phyloP scores from a whole-genome alignment of 2,888 invertebrate genomes.

The Drosophila subsilvestris region DNA sequence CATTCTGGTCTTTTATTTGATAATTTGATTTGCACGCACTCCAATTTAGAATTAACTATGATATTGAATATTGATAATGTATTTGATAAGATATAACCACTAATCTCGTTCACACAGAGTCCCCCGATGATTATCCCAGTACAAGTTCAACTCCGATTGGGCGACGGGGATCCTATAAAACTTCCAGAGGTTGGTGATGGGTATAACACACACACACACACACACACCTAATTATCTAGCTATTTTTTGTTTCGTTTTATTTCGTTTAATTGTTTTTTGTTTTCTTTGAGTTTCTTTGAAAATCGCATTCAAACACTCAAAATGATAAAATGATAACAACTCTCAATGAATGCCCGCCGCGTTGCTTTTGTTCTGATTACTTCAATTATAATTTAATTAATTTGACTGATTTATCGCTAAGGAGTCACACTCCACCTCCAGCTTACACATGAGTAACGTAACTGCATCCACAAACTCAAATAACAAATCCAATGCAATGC shows the following conservation, averaged over 20 bases:
- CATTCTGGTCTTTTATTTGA: background rate
- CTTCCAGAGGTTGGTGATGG: conserved; percentile 90
- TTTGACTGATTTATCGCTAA: conserved; percentile 23
- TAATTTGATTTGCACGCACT: conserved; percentile 28
- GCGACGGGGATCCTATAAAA: conserved; percentile 94
- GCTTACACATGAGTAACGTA: conserved; percentile 4
- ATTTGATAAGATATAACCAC: conserved; percentile 60
- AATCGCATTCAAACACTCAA: conserved; percentile 42
- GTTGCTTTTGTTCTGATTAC: conserved; percentile 10
- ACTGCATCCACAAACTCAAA: conserved; percentile 39
- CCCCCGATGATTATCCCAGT: conserved; percentile 85
- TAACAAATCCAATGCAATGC: conserved; percentile 36
- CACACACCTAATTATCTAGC: conserved; percentile 23
- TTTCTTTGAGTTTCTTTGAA: conserved; percentile 21
- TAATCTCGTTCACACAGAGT: conserved; percentile 82
- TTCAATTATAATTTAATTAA: background rate
- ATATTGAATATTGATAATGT: conserved; percentile 12
- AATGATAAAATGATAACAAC: conserved; percentile 13
- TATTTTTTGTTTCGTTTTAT: conserved; percentile 1
- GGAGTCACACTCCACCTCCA: conserved; percentile 22
- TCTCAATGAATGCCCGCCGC: conserved; percentile 1
- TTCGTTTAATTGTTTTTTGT: conserved; percentile 17
- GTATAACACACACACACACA: conserved; percentile 39
- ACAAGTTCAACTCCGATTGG: conserved; percentile 88
- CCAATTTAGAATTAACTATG: conserved; percentile 26